Percentiles rank a stretch among this genome's conserved stretches.
Conservation (phyloP, 1,140 invertebrate genomes). For the Elysia chlorotica region DNA sequence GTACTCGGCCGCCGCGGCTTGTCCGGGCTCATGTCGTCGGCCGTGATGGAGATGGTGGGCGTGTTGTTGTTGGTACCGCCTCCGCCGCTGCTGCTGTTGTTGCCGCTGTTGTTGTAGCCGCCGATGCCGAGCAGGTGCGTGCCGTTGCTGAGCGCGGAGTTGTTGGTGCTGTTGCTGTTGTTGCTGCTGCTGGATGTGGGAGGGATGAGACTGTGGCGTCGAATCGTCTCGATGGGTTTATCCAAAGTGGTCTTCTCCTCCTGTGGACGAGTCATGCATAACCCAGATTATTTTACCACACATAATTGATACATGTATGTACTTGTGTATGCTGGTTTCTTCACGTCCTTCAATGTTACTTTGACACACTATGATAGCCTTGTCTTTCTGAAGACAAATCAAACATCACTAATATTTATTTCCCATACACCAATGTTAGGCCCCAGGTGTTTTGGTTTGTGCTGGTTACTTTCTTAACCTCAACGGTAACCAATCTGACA, state of each 20-base stretch:
- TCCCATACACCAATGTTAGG: too few species aligned
- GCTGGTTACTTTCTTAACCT: too few species aligned
- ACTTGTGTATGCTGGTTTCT: too few species aligned
- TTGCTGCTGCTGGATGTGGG: slow-evolving; percentile 34
- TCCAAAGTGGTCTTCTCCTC: slow-evolving; percentile 48
- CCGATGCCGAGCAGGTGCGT: slow-evolving; percentile 37
- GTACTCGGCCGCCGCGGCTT: slow-evolving; percentile 47
- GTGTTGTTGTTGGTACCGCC: slow-evolving; percentile 6
- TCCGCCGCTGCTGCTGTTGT: not conserved
- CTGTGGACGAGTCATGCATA: too few species aligned
- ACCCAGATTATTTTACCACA: too few species aligned
- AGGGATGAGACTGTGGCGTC: slow-evolving; percentile 50
- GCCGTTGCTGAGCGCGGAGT: slow-evolving; percentile 37
- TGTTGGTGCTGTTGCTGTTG: not conserved
- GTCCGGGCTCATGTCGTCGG: slow-evolving; percentile 47
- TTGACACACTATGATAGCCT: too few species aligned
- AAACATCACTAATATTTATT: too few species aligned
- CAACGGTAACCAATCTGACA: too few species aligned
- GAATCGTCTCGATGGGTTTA: slow-evolving; percentile 35
- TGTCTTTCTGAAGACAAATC: too few species aligned
- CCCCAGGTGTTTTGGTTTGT: too few species aligned
- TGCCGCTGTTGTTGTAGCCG: slow-evolving; percentile 18
- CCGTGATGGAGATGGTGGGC: slow-evolving; percentile 48
- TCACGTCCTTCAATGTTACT: too few species aligned
- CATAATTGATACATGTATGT: too few species aligned